Base-by-base conservation (phyloP, 23 tunicate species). In the Corella eumyota region DNA sequence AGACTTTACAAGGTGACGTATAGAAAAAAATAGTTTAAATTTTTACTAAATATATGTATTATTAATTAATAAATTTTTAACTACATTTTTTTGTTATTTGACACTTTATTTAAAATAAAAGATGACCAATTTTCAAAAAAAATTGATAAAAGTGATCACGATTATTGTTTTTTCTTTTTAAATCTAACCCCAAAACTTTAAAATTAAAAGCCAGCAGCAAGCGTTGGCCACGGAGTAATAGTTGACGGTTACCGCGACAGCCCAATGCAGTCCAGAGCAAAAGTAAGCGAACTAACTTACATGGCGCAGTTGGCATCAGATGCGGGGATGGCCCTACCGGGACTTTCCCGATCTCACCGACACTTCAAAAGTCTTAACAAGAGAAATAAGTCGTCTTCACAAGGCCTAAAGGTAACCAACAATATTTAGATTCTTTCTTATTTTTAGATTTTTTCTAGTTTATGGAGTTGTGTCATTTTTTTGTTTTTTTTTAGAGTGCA, bases 211-310 rank as follows among this genome's bases (percentile, higher is more conserved):
- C 56, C 56, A 21, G 55, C 67, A 15, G 71, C 92, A 13, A 54
- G 58, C 9, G 72, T 82, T 45, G 92, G 92, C 47, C 76, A 74
- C 50, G 92, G 92, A 11, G 79, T 82, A 22, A 2, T 59, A 4
- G 81, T 82, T 21, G 76, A 82, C 50, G 92, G 92, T 0, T 82
- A 44, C 45, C 50, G 79, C 24, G 80, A 82, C 32, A 66, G 58
- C 40, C 30, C 27, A 23, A 49, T 82, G 92, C 72, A 74, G 34
- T 82, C 92, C 25, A 58, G 52, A 50, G 35, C 74, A 35, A 80
- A 74, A 48, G 64, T 40, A 46, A 55, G 56, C 28, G 80, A 74
- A 37, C 25, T 31, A 6, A 22, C 44, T 17, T 34, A 64, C 52
- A 25, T 64, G 45, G 29, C 64, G 25, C 71, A 74, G 25, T 30